phyloP scores from a whole-genome alignment of 2,888 invertebrate species.

The Ormyrus thymus region DNA sequence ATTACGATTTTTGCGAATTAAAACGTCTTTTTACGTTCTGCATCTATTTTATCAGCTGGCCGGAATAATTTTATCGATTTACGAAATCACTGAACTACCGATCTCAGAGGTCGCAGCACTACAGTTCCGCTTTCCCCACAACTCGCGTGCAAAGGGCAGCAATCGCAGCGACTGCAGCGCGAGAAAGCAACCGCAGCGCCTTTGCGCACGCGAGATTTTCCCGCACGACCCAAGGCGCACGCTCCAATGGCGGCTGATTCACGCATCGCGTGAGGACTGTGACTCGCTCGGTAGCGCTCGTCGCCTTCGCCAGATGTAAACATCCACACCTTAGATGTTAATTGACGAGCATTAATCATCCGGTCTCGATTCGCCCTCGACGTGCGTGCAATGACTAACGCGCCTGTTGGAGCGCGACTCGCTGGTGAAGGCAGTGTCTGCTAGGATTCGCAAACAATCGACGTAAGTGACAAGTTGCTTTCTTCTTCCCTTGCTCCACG shows the following conservation, averaged over 20 bases:
- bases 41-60: too few species aligned
- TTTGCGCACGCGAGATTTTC: not conserved
- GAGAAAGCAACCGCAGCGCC: conserved; percentile 17
- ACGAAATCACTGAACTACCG: too few species aligned
- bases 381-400: conserved; percentile 37
- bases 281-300: not conserved
- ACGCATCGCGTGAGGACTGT: conserved; percentile 8
- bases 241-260: conserved; percentile 42
- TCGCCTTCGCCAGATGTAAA: conserved; percentile 34
- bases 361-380: not conserved
- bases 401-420: conserved; percentile 8
- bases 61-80: too few species aligned
- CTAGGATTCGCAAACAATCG: conserved; percentile 44
- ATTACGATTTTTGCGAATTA: not conserved
- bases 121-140: too few species aligned
- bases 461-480: conserved; percentile 42
- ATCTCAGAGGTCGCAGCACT: too few species aligned
- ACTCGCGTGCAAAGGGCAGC: too few species aligned
- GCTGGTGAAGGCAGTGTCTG: conserved; percentile 26
- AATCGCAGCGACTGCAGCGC: not conserved
- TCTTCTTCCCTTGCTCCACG: not conserved
- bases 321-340: conserved; percentile 48
- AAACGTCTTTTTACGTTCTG: too few species aligned
- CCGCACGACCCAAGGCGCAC: not conserved
- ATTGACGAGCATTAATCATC: conserved; percentile 49